Conservation (phyloP, 1,140 invertebrate genomes). For the Caenorhabditis tropicalis region DNA sequence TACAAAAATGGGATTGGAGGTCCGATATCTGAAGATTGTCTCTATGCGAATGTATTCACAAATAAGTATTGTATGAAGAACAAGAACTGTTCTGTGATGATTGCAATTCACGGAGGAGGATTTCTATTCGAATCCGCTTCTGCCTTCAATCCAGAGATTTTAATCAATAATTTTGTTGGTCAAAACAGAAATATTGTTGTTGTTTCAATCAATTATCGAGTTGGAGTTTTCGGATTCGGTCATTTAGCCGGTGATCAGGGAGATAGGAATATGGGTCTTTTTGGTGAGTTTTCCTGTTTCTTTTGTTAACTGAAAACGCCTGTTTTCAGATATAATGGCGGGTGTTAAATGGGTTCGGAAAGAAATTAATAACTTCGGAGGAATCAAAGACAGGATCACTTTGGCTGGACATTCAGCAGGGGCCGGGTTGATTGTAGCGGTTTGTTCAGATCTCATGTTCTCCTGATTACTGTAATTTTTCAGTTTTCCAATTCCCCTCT, state of each 20-base stretch:
- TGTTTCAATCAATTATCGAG: conserved; percentile 46
- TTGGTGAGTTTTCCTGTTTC: neutral
- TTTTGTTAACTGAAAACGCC: neutral
- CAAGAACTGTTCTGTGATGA: conserved; percentile 47
- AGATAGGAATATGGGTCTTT: conserved; percentile 42
- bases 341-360: conserved; percentile 79
- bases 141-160: conserved; percentile 29
- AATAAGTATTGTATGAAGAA: neutral
- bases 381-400: conserved; percentile 91
- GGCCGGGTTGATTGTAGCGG: conserved; percentile 80
- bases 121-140: conserved; percentile 15
- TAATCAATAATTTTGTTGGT: conserved; percentile 51
- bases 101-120: conserved; percentile 49
- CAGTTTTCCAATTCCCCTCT: neutral
- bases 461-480: neutral
- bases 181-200: conserved; percentile 42
- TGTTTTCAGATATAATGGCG: conserved; percentile 41
- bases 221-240: conserved; percentile 48
- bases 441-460: neutral
- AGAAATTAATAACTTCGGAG: conserved; percentile 89
- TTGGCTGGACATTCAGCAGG: conserved; percentile 88
- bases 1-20: conserved; percentile 35
- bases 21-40: conserved; percentile 46
- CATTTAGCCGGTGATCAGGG: neutral
- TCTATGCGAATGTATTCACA: conserved; percentile 42